Evolutionary conservation across 2,113 vertebrate species (phyloP).

Genomic region (Raphicerus campestris): DNA sequence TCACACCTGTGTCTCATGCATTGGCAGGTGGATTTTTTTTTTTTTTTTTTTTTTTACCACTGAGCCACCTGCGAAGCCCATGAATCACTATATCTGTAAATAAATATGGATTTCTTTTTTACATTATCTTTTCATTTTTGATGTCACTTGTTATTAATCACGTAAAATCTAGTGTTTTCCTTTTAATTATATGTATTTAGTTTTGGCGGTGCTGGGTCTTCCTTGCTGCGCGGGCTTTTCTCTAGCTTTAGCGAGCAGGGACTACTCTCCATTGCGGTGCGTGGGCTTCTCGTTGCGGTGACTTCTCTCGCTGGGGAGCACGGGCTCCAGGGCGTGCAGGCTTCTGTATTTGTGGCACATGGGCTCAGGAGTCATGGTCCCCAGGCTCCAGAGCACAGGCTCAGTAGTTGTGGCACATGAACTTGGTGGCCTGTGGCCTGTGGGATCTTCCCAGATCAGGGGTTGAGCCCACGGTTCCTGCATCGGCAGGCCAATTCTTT

Average conservation of each 20-base stretch:
- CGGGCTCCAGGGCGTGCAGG: fast-evolving
- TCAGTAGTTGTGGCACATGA: neutral
- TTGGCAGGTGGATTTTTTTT: no score
- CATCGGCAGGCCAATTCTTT: neutral
- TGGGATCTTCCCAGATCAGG: neutral
- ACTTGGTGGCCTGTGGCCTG: neutral
- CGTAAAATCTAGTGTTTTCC: neutral
- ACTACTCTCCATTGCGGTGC: fast-evolving
- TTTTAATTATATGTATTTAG: neutral
- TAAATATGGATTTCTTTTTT: neutral
- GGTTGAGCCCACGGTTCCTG: neutral
- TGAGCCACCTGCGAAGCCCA: neutral
- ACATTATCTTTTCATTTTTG: neutral
- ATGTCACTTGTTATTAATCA: neutral
- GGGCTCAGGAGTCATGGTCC: neutral
- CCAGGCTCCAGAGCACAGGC: neutral
- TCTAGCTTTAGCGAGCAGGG: neutral
- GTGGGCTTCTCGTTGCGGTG: fast-evolving
- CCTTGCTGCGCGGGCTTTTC: neutral
- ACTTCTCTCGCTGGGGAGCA: fast-evolving
- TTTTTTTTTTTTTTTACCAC: no score
- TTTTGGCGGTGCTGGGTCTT: neutral
- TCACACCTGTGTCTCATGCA: neutral
- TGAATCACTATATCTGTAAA: neutral
- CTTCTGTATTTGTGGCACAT: neutral